These are phyloP conservation scores for Mobula hypostoma DNA, from an alignment of 2,113 vertebrate genomes.

Conservation along the genomic window DNA sequence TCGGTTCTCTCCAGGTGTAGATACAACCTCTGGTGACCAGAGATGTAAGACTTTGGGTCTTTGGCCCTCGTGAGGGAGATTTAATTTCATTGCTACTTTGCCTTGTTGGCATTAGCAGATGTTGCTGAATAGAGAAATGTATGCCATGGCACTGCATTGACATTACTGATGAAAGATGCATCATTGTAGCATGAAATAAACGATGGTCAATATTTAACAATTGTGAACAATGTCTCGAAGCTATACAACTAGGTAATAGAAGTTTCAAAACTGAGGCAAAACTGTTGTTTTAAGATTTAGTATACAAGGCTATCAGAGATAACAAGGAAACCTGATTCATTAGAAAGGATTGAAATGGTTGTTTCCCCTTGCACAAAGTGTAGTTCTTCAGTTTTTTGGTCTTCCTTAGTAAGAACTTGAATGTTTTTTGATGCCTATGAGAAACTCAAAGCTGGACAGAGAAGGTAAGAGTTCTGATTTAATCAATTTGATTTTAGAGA, in stretches of 20 bases:
- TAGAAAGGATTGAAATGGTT: background rate
- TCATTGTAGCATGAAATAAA: background rate
- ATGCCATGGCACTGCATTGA: background rate
- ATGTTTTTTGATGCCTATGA: background rate
- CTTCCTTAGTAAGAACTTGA: background rate
- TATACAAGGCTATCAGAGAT: background rate
- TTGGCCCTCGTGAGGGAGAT: background rate
- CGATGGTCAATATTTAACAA: background rate
- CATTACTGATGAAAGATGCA: background rate
- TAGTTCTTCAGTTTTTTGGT: background rate
- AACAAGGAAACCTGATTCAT: background rate
- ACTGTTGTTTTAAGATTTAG: background rate
- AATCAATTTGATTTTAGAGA: background rate
- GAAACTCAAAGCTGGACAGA: background rate
- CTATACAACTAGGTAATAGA: background rate
- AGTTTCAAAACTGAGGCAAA: background rate
- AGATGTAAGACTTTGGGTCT: background rate
- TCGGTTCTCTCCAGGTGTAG: background rate
- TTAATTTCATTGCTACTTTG: background rate
- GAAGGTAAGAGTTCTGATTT: background rate
- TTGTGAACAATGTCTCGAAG: background rate
- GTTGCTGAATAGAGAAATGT: too few species aligned
- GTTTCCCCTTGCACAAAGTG: background rate
- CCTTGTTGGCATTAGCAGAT: background rate
- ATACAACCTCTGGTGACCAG: too few species aligned